Evolutionary conservation across 2,797 vertebrate genomes (phyloP).

Genomic region (Gymnopithys bicolor): DNA sequence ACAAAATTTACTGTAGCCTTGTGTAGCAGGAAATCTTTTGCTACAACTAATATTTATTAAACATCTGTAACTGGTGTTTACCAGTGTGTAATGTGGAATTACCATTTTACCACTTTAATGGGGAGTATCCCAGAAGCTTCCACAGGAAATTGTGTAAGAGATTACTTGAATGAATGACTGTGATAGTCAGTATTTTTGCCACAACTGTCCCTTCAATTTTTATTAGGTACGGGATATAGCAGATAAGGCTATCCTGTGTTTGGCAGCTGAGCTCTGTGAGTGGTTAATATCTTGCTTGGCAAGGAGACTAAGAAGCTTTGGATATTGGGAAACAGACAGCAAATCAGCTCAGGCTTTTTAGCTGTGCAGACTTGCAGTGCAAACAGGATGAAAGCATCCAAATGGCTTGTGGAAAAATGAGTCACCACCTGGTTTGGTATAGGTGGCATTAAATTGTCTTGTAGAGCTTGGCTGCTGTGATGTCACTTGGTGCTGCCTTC

Average conservation of each 20-base stretch:
- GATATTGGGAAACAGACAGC: neutral
- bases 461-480: fast-evolving
- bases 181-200: neutral
- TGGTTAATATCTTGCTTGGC: neutral
- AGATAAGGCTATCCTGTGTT: neutral
- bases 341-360: neutral
- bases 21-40: neutral
- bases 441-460: too few relatives aligned
- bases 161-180: neutral
- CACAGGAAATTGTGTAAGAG: neutral
- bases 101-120: neutral
- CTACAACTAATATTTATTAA: neutral
- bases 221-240: neutral
- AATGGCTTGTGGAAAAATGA: neutral
- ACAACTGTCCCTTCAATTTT: neutral
- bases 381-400: neutral
- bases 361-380: neutral
- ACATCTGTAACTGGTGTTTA: neutral
- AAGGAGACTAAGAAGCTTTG: neutral
- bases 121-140: neutral
- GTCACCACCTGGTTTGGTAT: neutral
- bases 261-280: neutral
- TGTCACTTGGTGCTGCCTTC: neutral
- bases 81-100: neutral
- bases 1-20: neutral